Evolutionary conservation across 2,113 vertebrate genomes (phyloP).

Genomic region (Gymnocephalus cernua): DNA sequence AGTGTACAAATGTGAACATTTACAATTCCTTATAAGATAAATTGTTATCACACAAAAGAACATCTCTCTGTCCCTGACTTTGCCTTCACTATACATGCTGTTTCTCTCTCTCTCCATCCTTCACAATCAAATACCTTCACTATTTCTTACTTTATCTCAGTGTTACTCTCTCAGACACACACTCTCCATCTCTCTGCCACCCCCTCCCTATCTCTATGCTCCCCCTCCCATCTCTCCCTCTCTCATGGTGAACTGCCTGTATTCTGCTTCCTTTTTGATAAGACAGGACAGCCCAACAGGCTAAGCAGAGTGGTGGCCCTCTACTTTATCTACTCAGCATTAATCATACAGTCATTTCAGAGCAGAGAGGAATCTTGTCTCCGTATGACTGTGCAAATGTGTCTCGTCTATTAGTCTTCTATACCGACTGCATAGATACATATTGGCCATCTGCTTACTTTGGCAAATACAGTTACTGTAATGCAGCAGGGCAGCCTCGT

Average conservation of each 20-base stretch:
- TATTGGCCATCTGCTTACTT: slow-evolving; percentile 19
- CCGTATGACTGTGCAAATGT: slow-evolving; percentile 6
- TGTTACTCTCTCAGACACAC: slow-evolving; percentile 40
- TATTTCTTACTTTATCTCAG: slow-evolving; percentile 55
- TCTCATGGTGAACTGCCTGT: slow-evolving; percentile 17
- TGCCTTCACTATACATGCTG: slow-evolving; percentile 9
- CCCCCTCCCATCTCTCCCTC: slow-evolving; percentile 4
- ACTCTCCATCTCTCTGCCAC: slow-evolving; percentile 14
- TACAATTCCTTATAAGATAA: slow-evolving; percentile 37
- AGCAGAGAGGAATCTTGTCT: slow-evolving; percentile 9
- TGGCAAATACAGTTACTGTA: slow-evolving; percentile 31
- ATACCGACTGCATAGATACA: slow-evolving; percentile 10
- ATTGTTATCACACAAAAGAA: slow-evolving; percentile 25
- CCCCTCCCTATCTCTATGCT: neutral
- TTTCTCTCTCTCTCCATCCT: slow-evolving; percentile 4
- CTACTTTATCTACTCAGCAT: slow-evolving; percentile 35
- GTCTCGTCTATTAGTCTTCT: slow-evolving; percentile 19
- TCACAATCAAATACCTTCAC: slow-evolving; percentile 52
- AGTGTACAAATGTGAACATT: slow-evolving; percentile 17
- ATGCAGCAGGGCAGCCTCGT: neutral
- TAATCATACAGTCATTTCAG: slow-evolving; percentile 28
- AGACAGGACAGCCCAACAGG: slow-evolving; percentile 40
- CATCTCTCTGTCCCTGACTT: slow-evolving; percentile 7
- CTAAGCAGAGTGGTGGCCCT: slow-evolving; percentile 40
- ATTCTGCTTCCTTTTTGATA: slow-evolving; percentile 36